phyloP scores from a whole-genome alignment of 1,140 invertebrate genomes.

The Leptoteleia sp. region DNA sequence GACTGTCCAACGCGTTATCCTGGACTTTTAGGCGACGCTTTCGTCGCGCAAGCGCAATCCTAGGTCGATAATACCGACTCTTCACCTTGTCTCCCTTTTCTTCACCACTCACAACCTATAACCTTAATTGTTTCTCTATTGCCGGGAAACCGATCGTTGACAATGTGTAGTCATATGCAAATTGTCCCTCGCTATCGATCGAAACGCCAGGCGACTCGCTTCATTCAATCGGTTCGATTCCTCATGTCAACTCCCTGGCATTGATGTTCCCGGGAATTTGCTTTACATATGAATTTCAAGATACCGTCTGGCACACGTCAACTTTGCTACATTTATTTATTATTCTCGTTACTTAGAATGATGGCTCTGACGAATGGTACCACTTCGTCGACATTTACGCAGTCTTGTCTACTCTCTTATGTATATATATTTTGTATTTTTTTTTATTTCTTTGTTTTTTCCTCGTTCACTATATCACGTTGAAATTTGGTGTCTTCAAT shows the following conservation, averaged over 20 bases:
- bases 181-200: slow-evolving; percentile 21
- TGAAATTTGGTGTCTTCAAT: slow-evolving; percentile 14
- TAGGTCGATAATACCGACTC: slow-evolving; percentile 71
- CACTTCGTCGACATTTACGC: slow-evolving; percentile 10
- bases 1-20: slow-evolving; percentile 67
- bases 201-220: background rate
- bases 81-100: slow-evolving; percentile 19
- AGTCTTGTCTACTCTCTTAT: slow-evolving; percentile 46
- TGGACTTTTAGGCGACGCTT: slow-evolving; percentile 64
- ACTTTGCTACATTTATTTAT: too few relatives aligned
- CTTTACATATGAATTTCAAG: slow-evolving; percentile 19
- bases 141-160: slow-evolving; percentile 41
- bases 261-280: slow-evolving; percentile 71
- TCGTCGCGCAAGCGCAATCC: slow-evolving; percentile 75
- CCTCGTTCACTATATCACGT: too few relatives aligned
- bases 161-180: slow-evolving; percentile 19
- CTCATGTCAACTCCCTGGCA: slow-evolving; percentile 50
- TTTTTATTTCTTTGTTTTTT: too few relatives aligned
- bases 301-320: too few relatives aligned
- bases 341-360: too few relatives aligned
- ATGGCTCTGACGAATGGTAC: background rate
- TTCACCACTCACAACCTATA: slow-evolving; percentile 36
- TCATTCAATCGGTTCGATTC: background rate
- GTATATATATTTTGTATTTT: slow-evolving; percentile 1
- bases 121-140: slow-evolving; percentile 53